Conservation (phyloP, 1,140 invertebrate genomes). For the Cydia pomonella region DNA sequence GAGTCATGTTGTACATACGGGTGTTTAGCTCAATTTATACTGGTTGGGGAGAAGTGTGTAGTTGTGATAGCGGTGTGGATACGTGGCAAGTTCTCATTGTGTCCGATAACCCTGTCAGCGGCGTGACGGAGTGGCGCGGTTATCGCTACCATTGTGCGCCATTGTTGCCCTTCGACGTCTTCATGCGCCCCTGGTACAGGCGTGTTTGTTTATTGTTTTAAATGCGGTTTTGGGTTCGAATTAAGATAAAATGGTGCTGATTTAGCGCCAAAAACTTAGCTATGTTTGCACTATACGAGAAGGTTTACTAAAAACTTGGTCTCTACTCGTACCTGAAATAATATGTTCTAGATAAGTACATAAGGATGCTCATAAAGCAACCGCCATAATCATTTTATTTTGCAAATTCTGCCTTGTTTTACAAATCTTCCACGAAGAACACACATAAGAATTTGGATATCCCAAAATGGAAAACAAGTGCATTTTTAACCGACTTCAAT, state of each 20-base stretch:
- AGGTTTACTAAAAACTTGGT: no score
- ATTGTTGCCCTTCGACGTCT: conserved; percentile 63
- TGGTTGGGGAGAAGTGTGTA: neutral
- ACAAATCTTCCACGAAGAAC: neutral
- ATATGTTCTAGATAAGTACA: no score
- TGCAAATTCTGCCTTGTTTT: no score
- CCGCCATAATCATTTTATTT: neutral
- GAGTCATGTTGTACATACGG: neutral
- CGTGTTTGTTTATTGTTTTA: conserved; percentile 32
- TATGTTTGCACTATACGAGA: no score
- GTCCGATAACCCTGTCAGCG: conserved; percentile 71
- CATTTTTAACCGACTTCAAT: neutral
- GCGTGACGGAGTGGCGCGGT: conserved; percentile 67
- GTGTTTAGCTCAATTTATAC: neutral
- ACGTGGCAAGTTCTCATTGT: conserved; percentile 9
- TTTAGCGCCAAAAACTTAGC: neutral
- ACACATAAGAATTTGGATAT: no score
- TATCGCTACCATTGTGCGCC: conserved; percentile 64
- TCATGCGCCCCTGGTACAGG: conserved; percentile 47
- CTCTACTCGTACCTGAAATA: no score
- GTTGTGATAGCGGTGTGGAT: conserved; percentile 40
- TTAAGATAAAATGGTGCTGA: neutral
- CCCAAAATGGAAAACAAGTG: neutral
- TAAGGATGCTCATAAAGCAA: neutral
- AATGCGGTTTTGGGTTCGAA: conserved; percentile 1